phyloP scores from a whole-genome alignment of 2,113 vertebrate genomes.

The Callopanchax toddi region DNA sequence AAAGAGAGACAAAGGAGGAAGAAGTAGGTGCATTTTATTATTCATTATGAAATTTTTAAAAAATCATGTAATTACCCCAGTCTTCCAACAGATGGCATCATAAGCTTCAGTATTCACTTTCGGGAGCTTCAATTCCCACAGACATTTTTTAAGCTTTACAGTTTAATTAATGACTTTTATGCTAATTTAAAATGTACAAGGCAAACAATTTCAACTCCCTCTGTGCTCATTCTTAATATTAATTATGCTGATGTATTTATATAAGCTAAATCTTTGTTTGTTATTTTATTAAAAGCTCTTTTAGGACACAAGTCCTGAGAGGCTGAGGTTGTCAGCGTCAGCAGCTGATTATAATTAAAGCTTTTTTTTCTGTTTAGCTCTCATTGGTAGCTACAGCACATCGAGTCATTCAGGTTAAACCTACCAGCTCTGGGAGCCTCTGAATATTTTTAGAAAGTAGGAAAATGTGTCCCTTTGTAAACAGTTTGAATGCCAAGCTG shows the following conservation, averaged over 20 bases:
- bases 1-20: conserved; percentile 96
- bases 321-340: conserved; percentile 19
- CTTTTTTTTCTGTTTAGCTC: conserved; percentile 1
- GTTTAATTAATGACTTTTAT: conserved; percentile 22
- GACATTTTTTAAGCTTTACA: conserved; percentile 10
- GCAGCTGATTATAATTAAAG: conserved; percentile 28
- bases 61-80: conserved; percentile 23
- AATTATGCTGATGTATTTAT: conserved; percentile 30
- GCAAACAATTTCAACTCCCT: conserved; percentile 2
- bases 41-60: not conserved
- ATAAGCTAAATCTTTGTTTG: conserved; percentile 10
- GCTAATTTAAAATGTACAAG: conserved; percentile 17
- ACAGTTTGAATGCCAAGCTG: not conserved
- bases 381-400: conserved; percentile 16
- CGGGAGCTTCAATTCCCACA: not conserved
- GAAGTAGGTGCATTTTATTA: conserved; percentile 85
- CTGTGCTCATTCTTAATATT: conserved; percentile 14
- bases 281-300: conserved; percentile 25
- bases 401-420: conserved; percentile 24
- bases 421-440: not conserved
- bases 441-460: conserved; percentile 11
- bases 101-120: conserved; percentile 3
- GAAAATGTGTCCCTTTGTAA: conserved; percentile 17
- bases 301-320: conserved; percentile 5
- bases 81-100: conserved; percentile 61